phyloP scores from a whole-genome alignment of 2,888 invertebrate species.

The Chymomyza caudatula region DNA sequence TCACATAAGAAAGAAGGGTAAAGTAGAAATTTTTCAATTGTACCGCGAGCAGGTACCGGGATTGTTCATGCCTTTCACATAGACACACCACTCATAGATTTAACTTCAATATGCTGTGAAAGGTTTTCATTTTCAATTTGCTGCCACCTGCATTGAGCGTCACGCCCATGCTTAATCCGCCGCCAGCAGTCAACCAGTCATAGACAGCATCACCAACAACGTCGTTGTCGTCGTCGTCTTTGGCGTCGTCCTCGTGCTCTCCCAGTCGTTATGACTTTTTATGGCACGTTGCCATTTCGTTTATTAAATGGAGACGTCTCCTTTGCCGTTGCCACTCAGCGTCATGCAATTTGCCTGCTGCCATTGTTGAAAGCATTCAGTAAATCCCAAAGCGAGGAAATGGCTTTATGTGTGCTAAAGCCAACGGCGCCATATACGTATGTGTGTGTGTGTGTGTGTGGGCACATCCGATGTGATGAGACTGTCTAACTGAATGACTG shows the following conservation, averaged over 20 bases:
- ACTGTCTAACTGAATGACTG: conserved; percentile 6
- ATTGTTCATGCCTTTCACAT: background rate
- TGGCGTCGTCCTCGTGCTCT: background rate
- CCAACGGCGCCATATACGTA: background rate
- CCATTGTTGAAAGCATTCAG: conserved; percentile 44
- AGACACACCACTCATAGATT: background rate
- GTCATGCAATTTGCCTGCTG: conserved; percentile 41
- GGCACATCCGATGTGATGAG: background rate
- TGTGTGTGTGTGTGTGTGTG: background rate
- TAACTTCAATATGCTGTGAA: background rate
- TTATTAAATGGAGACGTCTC: conserved; percentile 37
- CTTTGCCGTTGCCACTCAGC: background rate
- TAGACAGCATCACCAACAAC: conserved; percentile 7
- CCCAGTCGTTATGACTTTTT: conserved; percentile 30
- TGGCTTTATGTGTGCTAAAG: conserved; percentile 30
- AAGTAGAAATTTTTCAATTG: too few species aligned
- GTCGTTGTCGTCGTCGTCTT: background rate
- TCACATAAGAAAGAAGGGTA: too few species aligned
- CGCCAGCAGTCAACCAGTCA: conserved; percentile 9
- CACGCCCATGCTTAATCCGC: conserved; percentile 32
- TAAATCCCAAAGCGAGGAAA: conserved; percentile 25
- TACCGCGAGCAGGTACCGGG: conserved; percentile 33
- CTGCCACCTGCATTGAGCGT: conserved; percentile 15
- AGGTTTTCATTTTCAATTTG: conserved; percentile 1
- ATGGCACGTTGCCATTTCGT: conserved; percentile 53